A percentile compares a stretch with the other conserved stretches of the same genome.
Conservation (phyloP, 2,888 invertebrate species). For the Cheiracanthium punctorium region DNA sequence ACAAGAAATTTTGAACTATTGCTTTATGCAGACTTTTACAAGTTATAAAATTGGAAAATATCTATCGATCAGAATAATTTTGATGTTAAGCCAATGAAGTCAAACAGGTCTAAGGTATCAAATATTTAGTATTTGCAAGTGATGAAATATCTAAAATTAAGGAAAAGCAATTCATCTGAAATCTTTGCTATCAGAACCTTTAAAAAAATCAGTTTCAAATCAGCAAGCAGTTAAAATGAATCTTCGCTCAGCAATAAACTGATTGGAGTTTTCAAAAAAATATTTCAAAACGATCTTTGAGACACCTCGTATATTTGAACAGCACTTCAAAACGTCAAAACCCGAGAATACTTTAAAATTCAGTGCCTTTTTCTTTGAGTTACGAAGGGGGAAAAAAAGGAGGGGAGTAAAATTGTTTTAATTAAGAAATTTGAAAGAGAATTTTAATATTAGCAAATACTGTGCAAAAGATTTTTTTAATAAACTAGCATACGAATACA, state of each 20-base stretch:
- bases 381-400: neutral
- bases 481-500: too few species aligned
- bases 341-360: neutral
- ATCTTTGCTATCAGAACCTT: neutral
- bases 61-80: too few species aligned
- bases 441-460: too few species aligned
- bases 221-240: neutral
- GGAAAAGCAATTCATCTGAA: neutral
- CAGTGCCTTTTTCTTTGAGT: too few species aligned
- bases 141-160: too few species aligned
- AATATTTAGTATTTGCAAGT: too few species aligned
- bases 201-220: neutral
- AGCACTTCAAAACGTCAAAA: neutral
- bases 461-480: too few species aligned
- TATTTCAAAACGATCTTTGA: neutral
- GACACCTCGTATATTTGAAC: neutral
- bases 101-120: too few species aligned
- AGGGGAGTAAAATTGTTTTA: conserved; percentile 4
- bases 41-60: too few species aligned
- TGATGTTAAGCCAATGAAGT: too few species aligned
- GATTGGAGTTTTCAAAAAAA: neutral
- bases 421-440: neutral
- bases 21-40: too few species aligned
- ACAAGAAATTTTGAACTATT: too few species aligned
- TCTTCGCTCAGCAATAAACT: neutral